Evolutionary conservation across 2,797 vertebrate genomes (phyloP), one percentile per base, ranked within the genome.

Genomic region (Squalus acanthias): DNA sequence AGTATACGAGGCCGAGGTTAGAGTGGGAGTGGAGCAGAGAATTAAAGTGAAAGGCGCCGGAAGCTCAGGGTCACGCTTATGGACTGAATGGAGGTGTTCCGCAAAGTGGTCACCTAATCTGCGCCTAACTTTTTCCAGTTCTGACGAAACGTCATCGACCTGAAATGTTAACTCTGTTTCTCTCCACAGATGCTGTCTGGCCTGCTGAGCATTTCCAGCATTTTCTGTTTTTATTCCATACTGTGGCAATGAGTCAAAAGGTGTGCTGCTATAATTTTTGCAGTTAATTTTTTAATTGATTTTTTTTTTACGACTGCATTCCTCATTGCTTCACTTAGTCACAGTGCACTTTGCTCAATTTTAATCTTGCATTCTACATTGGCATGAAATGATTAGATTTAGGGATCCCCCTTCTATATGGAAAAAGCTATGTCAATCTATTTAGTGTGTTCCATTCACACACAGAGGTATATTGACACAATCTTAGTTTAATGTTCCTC

Each of bases 401-500:
- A 29, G 39, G 89, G 33, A 15, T 17, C 46, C 24, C 22, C 94
- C 29, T 74, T 74, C 24, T 50, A 50, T 50, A 60, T 70, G 67
- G 10, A 67, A 22, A 85, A 91, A 76, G 74, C 57, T 57, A n/a
- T 63, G 15, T 91, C 57, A 63, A 92, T 92, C 33, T n/a, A 20
- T 95, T 95, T 95, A 69, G 50, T 76, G 70, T 95, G 29, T 76
- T 76, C 29, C 53, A 20, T 95, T 95, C 50, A n/a, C 70, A 1
- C 39, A 46, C 1, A 29, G 63, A 94, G 24, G 33, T 60, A 76
- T 57, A 57, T 60, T 95, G 69, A 53, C 53, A 70, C 67, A 33
- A 57, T 33, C 29, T 74, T 74, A 53, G 46, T 20, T 95, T 95
- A 72, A 95, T 95, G 94, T 76, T 74, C 50, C 69, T 57, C 70